Percentiles rank a stretch among this genome's conserved stretches.
Evolutionary conservation across 2,797 vertebrate species (phyloP).

Genomic region (Sphenopsis melanotis): DNA sequence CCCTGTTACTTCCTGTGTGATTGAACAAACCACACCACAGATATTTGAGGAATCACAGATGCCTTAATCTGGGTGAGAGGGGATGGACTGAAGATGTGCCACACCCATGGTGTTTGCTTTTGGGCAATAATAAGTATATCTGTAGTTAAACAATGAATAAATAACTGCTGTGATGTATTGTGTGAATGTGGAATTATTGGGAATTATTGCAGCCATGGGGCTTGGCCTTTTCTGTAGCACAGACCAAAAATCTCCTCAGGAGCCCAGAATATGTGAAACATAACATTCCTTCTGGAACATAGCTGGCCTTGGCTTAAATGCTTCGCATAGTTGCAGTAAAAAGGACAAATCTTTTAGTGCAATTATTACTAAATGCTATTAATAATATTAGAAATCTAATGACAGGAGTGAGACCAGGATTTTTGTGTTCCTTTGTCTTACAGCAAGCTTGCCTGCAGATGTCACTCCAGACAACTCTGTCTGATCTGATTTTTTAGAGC

Average conservation of each 20-base stretch:
- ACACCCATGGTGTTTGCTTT: background rate
- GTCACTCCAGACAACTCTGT: background rate
- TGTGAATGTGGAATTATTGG: background rate
- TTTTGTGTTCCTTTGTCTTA: background rate
- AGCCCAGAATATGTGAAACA: background rate
- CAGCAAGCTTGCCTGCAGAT: background rate
- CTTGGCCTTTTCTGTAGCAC: background rate
- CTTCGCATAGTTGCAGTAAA: background rate
- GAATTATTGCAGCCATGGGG: fast-evolving
- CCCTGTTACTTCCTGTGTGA: background rate
- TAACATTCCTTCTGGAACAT: background rate
- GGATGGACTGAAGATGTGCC: background rate
- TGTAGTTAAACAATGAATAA: background rate
- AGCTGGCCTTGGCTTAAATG: background rate
- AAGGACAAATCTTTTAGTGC: background rate
- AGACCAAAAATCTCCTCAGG: background rate
- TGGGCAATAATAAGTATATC: background rate
- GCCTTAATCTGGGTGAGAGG: background rate
- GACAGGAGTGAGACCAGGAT: background rate
- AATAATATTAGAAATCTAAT: background rate
- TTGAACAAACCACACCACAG: background rate
- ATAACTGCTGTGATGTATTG: background rate
- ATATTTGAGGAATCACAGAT: background rate
- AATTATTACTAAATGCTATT: background rate
- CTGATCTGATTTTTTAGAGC: background rate